Percentiles rank a stretch among this genome's conserved stretches.
These are phyloP conservation scores for Porites lobata DNA, from an alignment of 92 coral and sea anemone species.

Conservation along the genomic window DNA sequence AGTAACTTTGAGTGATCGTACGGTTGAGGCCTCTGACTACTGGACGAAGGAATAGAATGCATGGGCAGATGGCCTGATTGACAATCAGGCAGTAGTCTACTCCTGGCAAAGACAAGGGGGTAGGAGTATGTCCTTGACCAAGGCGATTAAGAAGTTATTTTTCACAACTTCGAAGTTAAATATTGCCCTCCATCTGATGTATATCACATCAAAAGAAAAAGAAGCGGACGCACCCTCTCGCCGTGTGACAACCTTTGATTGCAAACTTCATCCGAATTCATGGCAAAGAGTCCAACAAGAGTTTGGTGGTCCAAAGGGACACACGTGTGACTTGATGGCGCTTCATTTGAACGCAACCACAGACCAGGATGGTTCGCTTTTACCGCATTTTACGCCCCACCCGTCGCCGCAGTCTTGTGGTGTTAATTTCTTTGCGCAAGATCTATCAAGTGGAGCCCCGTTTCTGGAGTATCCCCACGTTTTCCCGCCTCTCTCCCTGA, in stretches of 20 bases:
- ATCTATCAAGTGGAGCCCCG: background rate
- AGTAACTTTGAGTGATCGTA: conserved; percentile 12
- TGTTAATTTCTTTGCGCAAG: too few relatives aligned
- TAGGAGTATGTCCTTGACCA: conserved; percentile 45
- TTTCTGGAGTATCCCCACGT: background rate
- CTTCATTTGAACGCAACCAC: conserved; percentile 51
- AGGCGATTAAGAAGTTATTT: conserved; percentile 46
- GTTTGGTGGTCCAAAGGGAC: conserved; percentile 35
- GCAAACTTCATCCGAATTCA: conserved; percentile 19
- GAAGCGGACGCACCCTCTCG: conserved; percentile 69
- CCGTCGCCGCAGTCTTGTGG: background rate
- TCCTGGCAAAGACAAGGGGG: conserved; percentile 68
- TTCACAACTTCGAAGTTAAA: conserved; percentile 39
- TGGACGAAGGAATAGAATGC: conserved; percentile 11
- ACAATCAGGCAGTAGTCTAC: conserved; percentile 62
- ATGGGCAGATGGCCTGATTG: conserved; percentile 60
- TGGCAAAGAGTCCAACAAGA: conserved; percentile 49
- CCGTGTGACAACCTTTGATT: conserved; percentile 42
- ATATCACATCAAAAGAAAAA: conserved; percentile 31
- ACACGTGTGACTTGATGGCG: too few relatives aligned
- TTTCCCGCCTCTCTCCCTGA: background rate
- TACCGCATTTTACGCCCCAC: conserved; percentile 68
- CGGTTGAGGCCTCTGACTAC: background rate
- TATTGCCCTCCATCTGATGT: conserved; percentile 38
- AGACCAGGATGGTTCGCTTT: conserved; percentile 21